Evolutionary conservation across 2,113 vertebrate genomes (phyloP).

Genomic region (Paedocypris sp.): DNA sequence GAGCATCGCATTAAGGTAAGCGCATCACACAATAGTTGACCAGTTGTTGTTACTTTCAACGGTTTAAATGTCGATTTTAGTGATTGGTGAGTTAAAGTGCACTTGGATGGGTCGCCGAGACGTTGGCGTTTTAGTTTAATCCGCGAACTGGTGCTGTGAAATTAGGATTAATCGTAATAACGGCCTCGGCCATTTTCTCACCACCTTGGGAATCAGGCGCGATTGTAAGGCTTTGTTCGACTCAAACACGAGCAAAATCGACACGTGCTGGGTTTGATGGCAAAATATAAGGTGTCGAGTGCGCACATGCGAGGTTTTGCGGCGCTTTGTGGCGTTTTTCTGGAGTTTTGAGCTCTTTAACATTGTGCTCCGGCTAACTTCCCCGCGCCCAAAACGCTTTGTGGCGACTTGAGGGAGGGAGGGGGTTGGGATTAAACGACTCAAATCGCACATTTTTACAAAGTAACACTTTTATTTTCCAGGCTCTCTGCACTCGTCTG

Average conservation of each 20-base stretch:
- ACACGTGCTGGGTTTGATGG: background rate
- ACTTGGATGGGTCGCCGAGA: background rate
- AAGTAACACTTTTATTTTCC: background rate
- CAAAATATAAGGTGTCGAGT: background rate
- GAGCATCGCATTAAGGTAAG: conserved; percentile 12
- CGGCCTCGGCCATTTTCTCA: conserved; percentile 53
- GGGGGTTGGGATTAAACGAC: conserved; percentile 54
- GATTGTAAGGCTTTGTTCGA: background rate
- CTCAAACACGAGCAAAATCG: background rate
- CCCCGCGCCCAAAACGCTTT: conserved; percentile 52
- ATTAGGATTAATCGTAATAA: conserved; percentile 15
- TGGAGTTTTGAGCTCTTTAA: conserved; percentile 24
- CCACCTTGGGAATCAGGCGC: conserved; percentile 5
- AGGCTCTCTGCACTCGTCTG: conserved; percentile 41
- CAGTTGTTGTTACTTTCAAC: too few relatives aligned
- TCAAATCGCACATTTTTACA: conserved; percentile 11
- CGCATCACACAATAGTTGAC: background rate
- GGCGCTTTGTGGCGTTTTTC: fast-evolving
- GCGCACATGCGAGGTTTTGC: fast-evolving
- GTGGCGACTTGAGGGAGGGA: conserved; percentile 47
- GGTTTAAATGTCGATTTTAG: too few relatives aligned
- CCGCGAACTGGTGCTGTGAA: background rate
- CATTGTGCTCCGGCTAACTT: conserved; percentile 38
- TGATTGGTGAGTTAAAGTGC: too few relatives aligned
- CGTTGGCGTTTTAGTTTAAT: background rate